Percentiles rank a stretch among this genome's conserved stretches.
Conservation (phyloP, 2,113 vertebrate genomes). For the Xiphophorus maculatus region DNA sequence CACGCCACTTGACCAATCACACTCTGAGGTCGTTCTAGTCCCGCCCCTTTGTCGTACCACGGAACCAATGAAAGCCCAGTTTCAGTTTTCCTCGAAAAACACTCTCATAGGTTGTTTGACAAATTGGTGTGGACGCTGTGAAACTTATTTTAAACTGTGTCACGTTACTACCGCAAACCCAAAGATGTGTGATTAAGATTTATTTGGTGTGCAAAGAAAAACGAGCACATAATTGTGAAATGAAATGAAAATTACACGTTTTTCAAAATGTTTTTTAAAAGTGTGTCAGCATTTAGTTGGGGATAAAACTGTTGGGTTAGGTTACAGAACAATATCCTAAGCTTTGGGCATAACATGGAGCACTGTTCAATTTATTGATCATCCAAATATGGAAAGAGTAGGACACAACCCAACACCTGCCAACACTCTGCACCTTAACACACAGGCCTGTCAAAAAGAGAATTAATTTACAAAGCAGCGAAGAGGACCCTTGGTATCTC, state of each 20-base stretch:
- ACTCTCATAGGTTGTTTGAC: slow-evolving; percentile 64
- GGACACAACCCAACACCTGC: too few species aligned
- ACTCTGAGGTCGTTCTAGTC: neutral
- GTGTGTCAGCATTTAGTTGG: too few species aligned
- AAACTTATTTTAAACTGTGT: neutral
- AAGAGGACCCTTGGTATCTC: too few species aligned
- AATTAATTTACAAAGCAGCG: too few species aligned
- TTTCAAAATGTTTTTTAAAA: neutral
- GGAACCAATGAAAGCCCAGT: slow-evolving; percentile 62
- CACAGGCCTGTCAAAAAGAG: too few species aligned
- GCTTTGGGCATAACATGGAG: too few species aligned
- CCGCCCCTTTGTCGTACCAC: slow-evolving; percentile 38
- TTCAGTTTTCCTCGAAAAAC: neutral
- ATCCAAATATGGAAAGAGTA: too few species aligned
- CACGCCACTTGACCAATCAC: slow-evolving; percentile 61
- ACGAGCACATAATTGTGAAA: neutral
- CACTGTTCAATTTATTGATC: too few species aligned
- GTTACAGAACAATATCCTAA: neutral
- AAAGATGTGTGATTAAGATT: neutral
- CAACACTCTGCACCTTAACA: too few species aligned
- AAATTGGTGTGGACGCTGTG: neutral
- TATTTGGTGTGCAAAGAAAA: neutral
- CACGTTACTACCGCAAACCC: neutral
- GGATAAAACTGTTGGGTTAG: neutral
- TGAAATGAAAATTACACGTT: neutral